These are phyloP conservation scores for Anguilla obscura DNA, from an alignment of 2,797 vertebrate genomes.

Conservation along the genomic window DNA sequence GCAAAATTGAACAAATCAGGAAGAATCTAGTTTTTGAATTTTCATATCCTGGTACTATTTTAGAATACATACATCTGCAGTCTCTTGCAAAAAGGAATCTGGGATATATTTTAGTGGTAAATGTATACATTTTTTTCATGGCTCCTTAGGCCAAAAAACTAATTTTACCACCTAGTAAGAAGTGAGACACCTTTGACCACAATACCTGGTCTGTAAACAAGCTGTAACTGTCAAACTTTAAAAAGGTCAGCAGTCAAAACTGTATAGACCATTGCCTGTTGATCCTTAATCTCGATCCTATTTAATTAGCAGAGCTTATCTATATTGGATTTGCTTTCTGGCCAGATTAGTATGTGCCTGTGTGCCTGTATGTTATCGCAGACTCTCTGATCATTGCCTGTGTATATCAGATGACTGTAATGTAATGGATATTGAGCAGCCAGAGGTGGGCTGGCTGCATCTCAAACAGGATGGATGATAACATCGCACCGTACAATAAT, in stretches of 20 bases:
- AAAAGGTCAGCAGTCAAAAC: conserved; percentile 42
- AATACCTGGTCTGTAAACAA: background rate
- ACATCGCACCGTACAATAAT: background rate
- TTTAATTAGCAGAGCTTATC: conserved; percentile 53
- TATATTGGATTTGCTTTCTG: conserved; percentile 35
- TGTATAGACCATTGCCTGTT: conserved; percentile 21
- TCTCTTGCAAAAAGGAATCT: background rate
- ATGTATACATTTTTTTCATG: background rate
- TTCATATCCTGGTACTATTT: background rate
- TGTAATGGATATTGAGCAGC: conserved; percentile 38
- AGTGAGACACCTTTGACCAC: background rate
- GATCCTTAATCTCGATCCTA: conserved; percentile 30
- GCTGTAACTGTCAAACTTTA: background rate
- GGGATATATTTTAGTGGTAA: background rate
- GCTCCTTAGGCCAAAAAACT: background rate
- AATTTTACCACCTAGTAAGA: background rate
- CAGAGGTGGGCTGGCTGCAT: background rate
- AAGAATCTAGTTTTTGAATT: background rate
- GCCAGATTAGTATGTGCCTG: background rate
- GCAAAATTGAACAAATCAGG: background rate
- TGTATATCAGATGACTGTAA: conserved; percentile 44
- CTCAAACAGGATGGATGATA: conserved; percentile 32
- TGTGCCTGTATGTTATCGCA: conserved; percentile 5
- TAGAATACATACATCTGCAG: background rate
- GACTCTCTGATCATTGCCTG: conserved; percentile 10